Evolutionary conservation across 2,113 vertebrate species (phyloP), one percentile per base, ranked within the genome.

Genomic region (Tringa solitaria): DNA sequence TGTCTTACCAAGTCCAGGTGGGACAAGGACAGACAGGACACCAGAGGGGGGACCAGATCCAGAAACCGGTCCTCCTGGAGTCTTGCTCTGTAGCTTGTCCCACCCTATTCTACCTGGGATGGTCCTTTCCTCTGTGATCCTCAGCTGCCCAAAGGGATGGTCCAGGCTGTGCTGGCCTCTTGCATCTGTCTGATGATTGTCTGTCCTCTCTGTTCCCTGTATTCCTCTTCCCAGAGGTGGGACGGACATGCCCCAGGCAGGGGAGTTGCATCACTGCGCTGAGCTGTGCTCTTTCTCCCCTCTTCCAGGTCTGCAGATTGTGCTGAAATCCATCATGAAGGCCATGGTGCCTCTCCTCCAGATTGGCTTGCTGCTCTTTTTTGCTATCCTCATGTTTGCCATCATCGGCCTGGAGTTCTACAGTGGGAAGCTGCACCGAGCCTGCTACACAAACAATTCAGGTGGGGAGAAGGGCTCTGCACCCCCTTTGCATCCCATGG

Each of bases 251-350:
- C 26, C 19, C 5, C 18, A 28, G 60, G 26, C 22, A 33, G 43
- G 12, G 20, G 5, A 3, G 14, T 46, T 39, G 76, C 64, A 22
- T 30, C 20, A 28, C n/a, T 2, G 1, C 12, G 27, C 69, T 91
- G 70, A 96, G 19, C 28, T 20, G 18, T 39, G 24, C 10, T 50
- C 10, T 80, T 76, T 86, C 16, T 77, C 46, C 73, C 59, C 64
- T 23, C 24, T 61, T 30, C 32, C 78, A 99, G 99, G 99, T 97
- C 98, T 99, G 79, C 99, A 99, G 98, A 99, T 99, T 16, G 99
- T 99, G 72, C 89, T 99, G 95, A 99, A 99, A 97, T 99, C 99
- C 84, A 99, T 99, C 95, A 99, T 99, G 99, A 99, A 99, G 98
- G 99, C 99, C 82, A 99, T 99, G 99, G 99, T 99, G 74, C 99